phyloP scores from a whole-genome alignment of 2,113 vertebrate species.

The Symphodus melops region DNA sequence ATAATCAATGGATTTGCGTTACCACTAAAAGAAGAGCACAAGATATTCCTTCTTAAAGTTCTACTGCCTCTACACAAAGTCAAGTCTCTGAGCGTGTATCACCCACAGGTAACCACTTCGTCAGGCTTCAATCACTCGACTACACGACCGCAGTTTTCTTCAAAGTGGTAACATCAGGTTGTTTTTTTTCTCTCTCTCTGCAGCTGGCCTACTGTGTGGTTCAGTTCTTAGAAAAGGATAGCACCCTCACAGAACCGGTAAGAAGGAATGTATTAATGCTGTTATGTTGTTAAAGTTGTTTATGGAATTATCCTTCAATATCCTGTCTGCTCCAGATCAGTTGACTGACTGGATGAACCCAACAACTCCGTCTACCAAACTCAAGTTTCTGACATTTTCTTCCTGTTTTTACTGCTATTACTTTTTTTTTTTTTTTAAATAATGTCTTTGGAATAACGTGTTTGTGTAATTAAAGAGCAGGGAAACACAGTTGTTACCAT shows the following conservation, averaged over 20 bases:
- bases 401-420: no score
- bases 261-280: conserved; percentile 16
- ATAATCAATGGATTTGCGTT: conserved; percentile 99
- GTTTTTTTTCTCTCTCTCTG: background rate
- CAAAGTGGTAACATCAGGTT: background rate
- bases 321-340: conserved; percentile 1
- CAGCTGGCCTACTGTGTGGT: conserved; percentile 83
- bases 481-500: no score
- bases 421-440: no score
- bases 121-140: background rate
- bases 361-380: background rate
- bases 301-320: background rate
- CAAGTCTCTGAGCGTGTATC: conserved; percentile 99
- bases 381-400: background rate
- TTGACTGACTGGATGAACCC: background rate
- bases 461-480: background rate
- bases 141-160: background rate
- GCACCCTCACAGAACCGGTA: conserved; percentile 83
- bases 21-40: conserved; percentile 99
- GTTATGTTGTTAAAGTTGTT: conserved; percentile 1
- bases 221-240: conserved; percentile 83
- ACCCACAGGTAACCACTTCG: conserved; percentile 90
- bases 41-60: conserved; percentile 98
- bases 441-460: background rate
- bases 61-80: conserved; percentile 99